Base-by-base conservation (phyloP, 1,140 invertebrate species). In the Drosophila biarmipes region DNA sequence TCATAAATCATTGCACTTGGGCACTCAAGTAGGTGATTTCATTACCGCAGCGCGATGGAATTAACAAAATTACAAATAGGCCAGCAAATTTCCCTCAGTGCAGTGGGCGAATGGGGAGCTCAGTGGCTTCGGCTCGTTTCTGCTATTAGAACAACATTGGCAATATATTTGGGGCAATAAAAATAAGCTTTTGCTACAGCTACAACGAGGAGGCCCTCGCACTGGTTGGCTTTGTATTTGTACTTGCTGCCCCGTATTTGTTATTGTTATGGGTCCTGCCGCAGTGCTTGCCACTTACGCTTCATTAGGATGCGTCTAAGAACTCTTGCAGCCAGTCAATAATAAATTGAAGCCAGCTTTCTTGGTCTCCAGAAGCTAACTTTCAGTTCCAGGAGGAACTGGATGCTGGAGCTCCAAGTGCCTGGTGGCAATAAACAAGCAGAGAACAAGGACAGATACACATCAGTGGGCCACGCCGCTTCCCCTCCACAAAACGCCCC, bases 131-230 rank as follows among this genome's bases (percentile, higher is more conserved):
- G 63, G 82, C 82, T 86, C 82, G 82, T 87, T 87, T 82, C 71
- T 87, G 82, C 82, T 87, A 87, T 87, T 87, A 89, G 82, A 87
- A 87, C 82, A 87, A 82, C 82, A 87, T 87, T 87, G 82, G 69
- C 82, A 87, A 87, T 89, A 87, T 87, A 87, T 87, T 82, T 75
- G 64, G 72, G 82, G 78, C 84, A 89, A 87, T 87, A 87, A 87
- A 89, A 87, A 87, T 89, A 87, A 89, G 82, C 84, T 89, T 72
- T 87, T 76, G 73, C 63, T 78, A 86, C 84, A 82, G 78, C 84
- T 76, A 31, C 7, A 31, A 31, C 29, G 29, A 87, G 63, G 42
- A 49, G 52, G 51, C 55, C 37, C 43, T 61, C 43, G 51, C 19
- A 42, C 43, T 57, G 68, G 38, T 45, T 53, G 69, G 43, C 52